phyloP scores from a whole-genome alignment of 2,888 invertebrate species.

The Clostera curtula region DNA sequence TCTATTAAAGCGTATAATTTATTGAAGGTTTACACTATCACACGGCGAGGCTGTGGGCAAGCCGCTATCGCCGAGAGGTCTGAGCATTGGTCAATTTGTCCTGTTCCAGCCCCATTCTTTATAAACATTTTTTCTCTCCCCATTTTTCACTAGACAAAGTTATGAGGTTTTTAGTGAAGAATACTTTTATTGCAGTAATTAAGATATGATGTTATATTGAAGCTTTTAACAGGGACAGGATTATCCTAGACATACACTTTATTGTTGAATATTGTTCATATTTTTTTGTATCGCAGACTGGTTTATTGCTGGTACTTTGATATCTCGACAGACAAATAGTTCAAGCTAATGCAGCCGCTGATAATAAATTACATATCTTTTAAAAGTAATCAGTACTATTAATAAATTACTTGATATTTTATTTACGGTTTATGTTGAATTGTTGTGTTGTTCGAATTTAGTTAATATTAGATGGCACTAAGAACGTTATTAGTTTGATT shows the following conservation, averaged over 20 bases:
- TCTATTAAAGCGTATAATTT: conserved; percentile 54
- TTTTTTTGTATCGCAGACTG: conserved; percentile 18
- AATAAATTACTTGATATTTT: too few species aligned
- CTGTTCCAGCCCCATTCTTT: conserved; percentile 43
- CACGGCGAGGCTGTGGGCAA: conserved; percentile 28
- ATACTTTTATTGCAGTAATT: conserved; percentile 68
- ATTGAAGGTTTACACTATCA: conserved; percentile 46
- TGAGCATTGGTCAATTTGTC: conserved; percentile 60
- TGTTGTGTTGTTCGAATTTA: too few species aligned
- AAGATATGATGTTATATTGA: conserved; percentile 60
- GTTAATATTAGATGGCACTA: too few species aligned
- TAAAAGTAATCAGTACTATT: too few species aligned
- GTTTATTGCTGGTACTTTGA: conserved; percentile 15
- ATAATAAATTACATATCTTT: too few species aligned
- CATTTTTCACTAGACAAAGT: conserved; percentile 56
- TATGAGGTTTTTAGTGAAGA: conserved; percentile 57
- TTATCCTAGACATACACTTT: conserved; percentile 33
- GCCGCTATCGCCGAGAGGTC: conserved; percentile 40
- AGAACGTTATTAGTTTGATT: too few species aligned
- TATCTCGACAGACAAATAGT: conserved; percentile 11
- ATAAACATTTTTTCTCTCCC: conserved; percentile 53
- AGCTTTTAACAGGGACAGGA: conserved; percentile 53
- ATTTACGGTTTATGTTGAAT: too few species aligned
- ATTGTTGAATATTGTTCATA: conserved; percentile 31
- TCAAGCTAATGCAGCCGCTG: background rate